Conservation (phyloP, 1,140 invertebrate genomes). For the Armadillidium nasatum region DNA sequence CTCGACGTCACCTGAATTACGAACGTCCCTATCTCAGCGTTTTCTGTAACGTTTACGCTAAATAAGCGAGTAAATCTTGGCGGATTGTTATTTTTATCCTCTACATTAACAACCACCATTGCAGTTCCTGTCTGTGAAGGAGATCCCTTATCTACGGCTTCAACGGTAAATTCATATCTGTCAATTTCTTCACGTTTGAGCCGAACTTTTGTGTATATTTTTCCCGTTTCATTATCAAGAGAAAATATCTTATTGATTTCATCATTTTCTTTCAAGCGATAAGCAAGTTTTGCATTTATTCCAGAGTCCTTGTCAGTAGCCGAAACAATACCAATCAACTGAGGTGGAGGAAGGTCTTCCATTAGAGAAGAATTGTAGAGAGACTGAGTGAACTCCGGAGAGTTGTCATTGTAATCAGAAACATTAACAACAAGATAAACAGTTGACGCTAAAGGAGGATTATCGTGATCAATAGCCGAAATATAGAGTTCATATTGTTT, state of each 20-base stretch:
- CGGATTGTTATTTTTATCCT: slow-evolving; percentile 92
- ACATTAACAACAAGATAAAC: slow-evolving; percentile 72
- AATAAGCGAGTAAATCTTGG: slow-evolving; percentile 87
- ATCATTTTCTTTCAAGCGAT: slow-evolving; percentile 62
- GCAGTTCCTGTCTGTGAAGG: slow-evolving; percentile 76
- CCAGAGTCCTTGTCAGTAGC: slow-evolving; percentile 83
- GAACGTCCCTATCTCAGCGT: slow-evolving; percentile 84
- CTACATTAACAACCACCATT: slow-evolving; percentile 73
- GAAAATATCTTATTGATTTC: slow-evolving; percentile 63
- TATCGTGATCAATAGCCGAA: slow-evolving; percentile 78
- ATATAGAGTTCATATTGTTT: slow-evolving; percentile 86
- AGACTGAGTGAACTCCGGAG: slow-evolving; percentile 70
- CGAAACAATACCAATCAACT: slow-evolving; percentile 67
- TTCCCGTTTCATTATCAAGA: slow-evolving; percentile 72
- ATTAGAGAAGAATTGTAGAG: slow-evolving; percentile 77
- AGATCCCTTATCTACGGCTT: slow-evolving; percentile 79
- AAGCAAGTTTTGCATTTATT: slow-evolving; percentile 76
- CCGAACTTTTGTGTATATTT: slow-evolving; percentile 74
- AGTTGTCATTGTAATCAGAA: slow-evolving; percentile 86
- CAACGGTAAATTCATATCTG: slow-evolving; percentile 74
- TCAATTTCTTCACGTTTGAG: slow-evolving; percentile 84
- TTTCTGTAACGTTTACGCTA: slow-evolving; percentile 92
- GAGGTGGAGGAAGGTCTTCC: slow-evolving; percentile 79
- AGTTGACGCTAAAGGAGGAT: slow-evolving; percentile 67
- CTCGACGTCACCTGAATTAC: slow-evolving; percentile 87